Percentiles rank a stretch among this genome's conserved stretches.
These are phyloP conservation scores for Ceratosolen solmsi DNA, from an alignment of 1,140 invertebrate species.

Conservation along the genomic window DNA sequence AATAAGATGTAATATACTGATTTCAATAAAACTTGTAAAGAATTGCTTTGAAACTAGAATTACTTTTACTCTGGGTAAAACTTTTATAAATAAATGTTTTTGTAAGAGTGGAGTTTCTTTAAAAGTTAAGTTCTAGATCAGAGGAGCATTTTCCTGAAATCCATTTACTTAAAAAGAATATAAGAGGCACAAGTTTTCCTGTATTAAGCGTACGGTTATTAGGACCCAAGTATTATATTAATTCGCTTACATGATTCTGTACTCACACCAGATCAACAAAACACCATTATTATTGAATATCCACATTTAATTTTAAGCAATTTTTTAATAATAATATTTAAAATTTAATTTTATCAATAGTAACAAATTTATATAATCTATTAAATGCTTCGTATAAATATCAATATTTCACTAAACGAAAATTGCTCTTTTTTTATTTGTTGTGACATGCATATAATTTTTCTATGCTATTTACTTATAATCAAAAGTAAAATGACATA, in stretches of 20 bases:
- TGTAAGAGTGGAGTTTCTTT: not conserved
- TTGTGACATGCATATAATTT: too few species aligned
- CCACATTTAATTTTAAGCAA: too few species aligned
- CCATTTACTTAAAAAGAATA: not conserved
- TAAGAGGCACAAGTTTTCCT: not conserved
- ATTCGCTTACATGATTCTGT: not conserved
- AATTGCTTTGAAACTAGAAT: not conserved
- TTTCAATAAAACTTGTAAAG: not conserved
- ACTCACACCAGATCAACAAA: not conserved
- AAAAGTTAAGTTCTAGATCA: not conserved
- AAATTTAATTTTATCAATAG: too few species aligned
- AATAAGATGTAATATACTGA: not conserved
- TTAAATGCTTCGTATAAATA: too few species aligned
- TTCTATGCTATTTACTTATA: too few species aligned
- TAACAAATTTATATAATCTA: too few species aligned
- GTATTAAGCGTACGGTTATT: not conserved
- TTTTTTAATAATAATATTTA: too few species aligned
- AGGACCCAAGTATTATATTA: not conserved
- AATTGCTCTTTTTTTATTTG: too few species aligned
- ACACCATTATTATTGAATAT: too few species aligned
- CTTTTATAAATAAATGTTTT: conserved; percentile 14
- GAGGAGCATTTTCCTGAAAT: not conserved
- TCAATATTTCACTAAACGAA: too few species aligned
- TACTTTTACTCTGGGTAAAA: not conserved
- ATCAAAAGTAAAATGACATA: too few species aligned